phyloP scores from a whole-genome alignment of 2,888 invertebrate species.

The Dromius quadrimaculatus region DNA sequence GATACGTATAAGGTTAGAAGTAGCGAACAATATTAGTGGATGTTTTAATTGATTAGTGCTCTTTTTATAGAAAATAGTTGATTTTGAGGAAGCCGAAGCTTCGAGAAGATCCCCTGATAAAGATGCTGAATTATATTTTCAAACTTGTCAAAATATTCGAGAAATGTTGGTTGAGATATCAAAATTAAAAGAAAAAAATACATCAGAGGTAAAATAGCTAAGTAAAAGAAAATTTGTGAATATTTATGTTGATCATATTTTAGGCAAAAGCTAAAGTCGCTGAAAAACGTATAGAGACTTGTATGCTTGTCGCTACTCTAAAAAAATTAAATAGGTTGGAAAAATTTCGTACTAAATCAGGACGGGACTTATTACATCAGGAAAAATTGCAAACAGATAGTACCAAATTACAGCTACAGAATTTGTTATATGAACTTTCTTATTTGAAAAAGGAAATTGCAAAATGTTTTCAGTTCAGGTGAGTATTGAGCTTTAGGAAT shows the following conservation, averaged over 20 bases:
- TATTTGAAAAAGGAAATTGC: constrained; percentile 95
- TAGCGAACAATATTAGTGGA: constrained; percentile 1
- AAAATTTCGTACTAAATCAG: constrained; percentile 86
- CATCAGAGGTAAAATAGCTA: constrained; percentile 67
- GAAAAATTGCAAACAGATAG: constrained; percentile 92
- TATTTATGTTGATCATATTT: constrained; percentile 54
- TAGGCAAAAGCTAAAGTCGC: constrained; percentile 74
- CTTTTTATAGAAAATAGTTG: constrained; percentile 73
- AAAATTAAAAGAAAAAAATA: constrained; percentile 73
- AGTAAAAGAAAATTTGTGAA: constrained; percentile 11
- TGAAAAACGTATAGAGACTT: constrained; percentile 78
- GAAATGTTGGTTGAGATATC: constrained; percentile 77
- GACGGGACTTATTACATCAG: constrained; percentile 83
- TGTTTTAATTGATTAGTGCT: constrained; percentile 35
- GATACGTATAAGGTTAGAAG: constrained; percentile 73
- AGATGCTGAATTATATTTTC: constrained; percentile 77
- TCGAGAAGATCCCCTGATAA: constrained; percentile 73
- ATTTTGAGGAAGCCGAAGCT: constrained; percentile 82
- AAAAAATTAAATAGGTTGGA: constrained; percentile 92
- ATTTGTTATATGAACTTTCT: constrained; percentile 92
- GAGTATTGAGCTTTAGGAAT: too few relatives aligned
- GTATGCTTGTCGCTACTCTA: constrained; percentile 82
- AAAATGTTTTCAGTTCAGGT: constrained; percentile 94
- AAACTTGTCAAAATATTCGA: constrained; percentile 79
- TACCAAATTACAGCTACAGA: constrained; percentile 90